Evolutionary conservation across 2,888 invertebrate species (phyloP).

Genomic region (Digitonthophagus gazella): DNA sequence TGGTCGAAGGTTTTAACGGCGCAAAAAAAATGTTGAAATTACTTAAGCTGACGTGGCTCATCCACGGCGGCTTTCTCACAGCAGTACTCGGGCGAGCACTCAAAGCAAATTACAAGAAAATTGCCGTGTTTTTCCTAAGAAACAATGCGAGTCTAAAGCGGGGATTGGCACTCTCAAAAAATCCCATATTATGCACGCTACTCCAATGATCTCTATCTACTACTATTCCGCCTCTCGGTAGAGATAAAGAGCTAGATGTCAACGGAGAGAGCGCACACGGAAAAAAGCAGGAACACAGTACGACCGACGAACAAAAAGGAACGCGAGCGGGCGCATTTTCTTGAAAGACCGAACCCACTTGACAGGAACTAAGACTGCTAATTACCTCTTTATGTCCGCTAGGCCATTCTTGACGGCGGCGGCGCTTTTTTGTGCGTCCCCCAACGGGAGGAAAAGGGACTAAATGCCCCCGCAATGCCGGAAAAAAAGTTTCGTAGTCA

Average conservation of each 20-base stretch:
- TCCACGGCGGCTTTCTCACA: background rate
- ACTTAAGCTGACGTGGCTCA: background rate
- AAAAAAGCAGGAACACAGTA: background rate
- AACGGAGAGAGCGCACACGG: background rate
- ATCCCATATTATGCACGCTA: background rate
- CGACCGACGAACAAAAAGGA: slow-evolving; percentile 7
- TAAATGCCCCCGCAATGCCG: slow-evolving; percentile 22
- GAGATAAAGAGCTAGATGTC: background rate
- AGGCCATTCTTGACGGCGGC: slow-evolving; percentile 43
- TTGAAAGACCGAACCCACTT: slow-evolving; percentile 46
- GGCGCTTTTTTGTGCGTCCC: slow-evolving; percentile 38
- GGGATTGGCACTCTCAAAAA: background rate
- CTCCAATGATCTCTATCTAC: slow-evolving; percentile 2
- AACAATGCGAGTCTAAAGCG: background rate
- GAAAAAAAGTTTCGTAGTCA: slow-evolving; percentile 23
- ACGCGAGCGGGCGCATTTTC: slow-evolving; percentile 23
- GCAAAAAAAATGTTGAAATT: background rate
- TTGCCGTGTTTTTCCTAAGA: background rate
- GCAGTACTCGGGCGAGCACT: background rate
- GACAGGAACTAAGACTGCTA: slow-evolving; percentile 49
- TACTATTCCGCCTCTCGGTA: background rate
- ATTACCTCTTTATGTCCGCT: slow-evolving; percentile 47
- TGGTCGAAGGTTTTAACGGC: background rate
- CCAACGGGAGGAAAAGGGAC: slow-evolving; percentile 12
- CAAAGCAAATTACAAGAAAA: background rate